phyloP scores from a whole-genome alignment of 2,113 vertebrate genomes.

The Nestor notabilis region DNA sequence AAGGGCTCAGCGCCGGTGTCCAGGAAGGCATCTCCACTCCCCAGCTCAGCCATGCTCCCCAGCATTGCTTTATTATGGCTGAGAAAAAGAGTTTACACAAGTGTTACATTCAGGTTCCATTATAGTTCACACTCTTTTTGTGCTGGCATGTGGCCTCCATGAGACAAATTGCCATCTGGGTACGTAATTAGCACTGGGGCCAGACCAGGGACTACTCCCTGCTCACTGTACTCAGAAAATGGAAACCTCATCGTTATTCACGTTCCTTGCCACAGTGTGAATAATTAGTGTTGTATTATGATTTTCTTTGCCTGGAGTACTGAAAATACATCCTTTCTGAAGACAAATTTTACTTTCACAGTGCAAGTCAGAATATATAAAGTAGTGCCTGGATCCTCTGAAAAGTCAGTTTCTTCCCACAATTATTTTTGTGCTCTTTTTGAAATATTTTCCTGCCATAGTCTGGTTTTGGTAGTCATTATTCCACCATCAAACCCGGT shows the following conservation, averaged over 20 bases:
- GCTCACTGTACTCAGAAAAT: background rate
- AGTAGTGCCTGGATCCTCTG: background rate
- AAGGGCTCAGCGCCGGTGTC: background rate
- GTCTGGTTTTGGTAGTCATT: background rate
- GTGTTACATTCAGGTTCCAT: background rate
- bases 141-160: background rate
- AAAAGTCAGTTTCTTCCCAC: background rate
- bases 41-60: background rate
- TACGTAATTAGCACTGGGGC: background rate
- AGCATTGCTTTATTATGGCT: background rate
- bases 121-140: background rate
- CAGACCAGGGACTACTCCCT: background rate
- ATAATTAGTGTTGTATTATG: background rate
- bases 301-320: background rate
- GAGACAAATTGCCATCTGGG: rapidly evolving
- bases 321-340: background rate
- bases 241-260: background rate
- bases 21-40: background rate
- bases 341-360: background rate
- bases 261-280: background rate
- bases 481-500: background rate
- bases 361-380: background rate
- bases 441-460: background rate
- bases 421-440: background rate
- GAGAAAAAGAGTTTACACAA: background rate